Base-by-base conservation (phyloP, 2,113 vertebrate genomes). In the Helogale parvula region DNA sequence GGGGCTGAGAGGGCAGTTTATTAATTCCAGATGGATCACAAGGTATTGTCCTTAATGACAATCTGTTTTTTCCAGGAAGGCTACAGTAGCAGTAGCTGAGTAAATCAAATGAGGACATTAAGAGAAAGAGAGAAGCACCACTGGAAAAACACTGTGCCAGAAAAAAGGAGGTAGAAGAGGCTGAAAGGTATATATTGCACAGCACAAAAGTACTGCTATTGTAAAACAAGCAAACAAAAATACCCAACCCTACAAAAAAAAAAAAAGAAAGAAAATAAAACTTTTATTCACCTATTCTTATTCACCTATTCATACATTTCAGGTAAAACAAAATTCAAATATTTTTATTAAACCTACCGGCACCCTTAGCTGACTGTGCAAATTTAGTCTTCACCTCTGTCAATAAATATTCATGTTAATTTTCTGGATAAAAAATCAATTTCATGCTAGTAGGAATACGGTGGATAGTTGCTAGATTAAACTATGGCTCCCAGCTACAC, bases 61-160 rank as follows among this genome's bases (percentile, higher is more conserved):
- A 81, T 83, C 86, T 83, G 33, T 97, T 98, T 94, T 97, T 94
- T 85, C 89, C 92, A 84, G 94, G 79, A 35, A 97, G 82, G 81
- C 68, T 95, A 90, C 52, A 95, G 94, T 92, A 92, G 91, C 93
- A 96, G 79, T 97, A 97, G 97, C 63, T 86, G 95, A 94, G 38
- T 92, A 98, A 98, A 97, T 97, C 98, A 98, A 98, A 98, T 97
- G 60, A 97, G 98, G 94, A 95, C 54, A 94, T 97, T 98, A 94
- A 88, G 92, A 97, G 88, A 98, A 80, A 96, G 9, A 90, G 31
- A 96, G 83, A 98, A 3, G 21, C 11, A 65, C 50, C 83, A 71
- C 25, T 94, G 93, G 96, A 97, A 96, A 97, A 83, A 68, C 6
- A 23, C 3, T 81, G 88, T 41, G 1, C 45, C 69, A 89, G 29